Percentiles rank a stretch among this genome's conserved stretches.
These are phyloP conservation scores for Ceyx erithaca DNA, from an alignment of 2,797 vertebrate species.

Conservation along the genomic window DNA sequence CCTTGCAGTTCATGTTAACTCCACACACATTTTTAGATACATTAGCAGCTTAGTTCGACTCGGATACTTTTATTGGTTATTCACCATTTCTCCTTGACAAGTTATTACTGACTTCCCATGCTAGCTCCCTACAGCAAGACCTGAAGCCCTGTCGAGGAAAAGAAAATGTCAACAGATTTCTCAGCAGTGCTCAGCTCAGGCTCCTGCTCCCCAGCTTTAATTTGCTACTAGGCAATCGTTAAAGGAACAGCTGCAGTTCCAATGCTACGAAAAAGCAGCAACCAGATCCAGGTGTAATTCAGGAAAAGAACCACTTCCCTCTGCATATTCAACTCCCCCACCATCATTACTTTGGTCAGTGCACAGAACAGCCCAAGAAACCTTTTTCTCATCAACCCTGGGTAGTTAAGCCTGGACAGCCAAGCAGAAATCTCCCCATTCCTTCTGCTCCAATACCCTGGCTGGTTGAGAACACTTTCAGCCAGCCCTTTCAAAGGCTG, in stretches of 20 bases:
- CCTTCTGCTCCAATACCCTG: neutral
- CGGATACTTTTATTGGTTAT: conserved; percentile 29
- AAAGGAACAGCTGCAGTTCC: conserved; percentile 16
- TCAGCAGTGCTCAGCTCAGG: conserved; percentile 23
- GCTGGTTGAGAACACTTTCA: neutral
- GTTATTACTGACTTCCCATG: conserved; percentile 55
- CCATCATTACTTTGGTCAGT: neutral
- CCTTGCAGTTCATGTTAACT: conserved; percentile 13
- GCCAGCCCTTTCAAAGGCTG: neutral
- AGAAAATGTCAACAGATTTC: conserved; percentile 47
- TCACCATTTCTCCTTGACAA: conserved; percentile 47
- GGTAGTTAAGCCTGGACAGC: neutral
- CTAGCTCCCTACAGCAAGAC: conserved; percentile 60
- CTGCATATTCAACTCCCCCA: neutral
- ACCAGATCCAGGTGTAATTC: neutral
- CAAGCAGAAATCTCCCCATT: conserved; percentile 1
- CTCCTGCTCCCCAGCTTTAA: neutral
- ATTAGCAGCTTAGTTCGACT: conserved; percentile 46
- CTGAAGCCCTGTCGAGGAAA: conserved; percentile 53
- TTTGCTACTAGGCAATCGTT: neutral
- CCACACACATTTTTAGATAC: conserved; percentile 38
- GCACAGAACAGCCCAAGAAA: neutral
- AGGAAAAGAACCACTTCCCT: neutral
- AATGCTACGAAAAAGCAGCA: neutral
- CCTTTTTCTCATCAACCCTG: neutral